Percentiles rank a stretch among this genome's conserved stretches.
Conservation (phyloP, 1,140 invertebrate species). For the Drosophila funebris region DNA sequence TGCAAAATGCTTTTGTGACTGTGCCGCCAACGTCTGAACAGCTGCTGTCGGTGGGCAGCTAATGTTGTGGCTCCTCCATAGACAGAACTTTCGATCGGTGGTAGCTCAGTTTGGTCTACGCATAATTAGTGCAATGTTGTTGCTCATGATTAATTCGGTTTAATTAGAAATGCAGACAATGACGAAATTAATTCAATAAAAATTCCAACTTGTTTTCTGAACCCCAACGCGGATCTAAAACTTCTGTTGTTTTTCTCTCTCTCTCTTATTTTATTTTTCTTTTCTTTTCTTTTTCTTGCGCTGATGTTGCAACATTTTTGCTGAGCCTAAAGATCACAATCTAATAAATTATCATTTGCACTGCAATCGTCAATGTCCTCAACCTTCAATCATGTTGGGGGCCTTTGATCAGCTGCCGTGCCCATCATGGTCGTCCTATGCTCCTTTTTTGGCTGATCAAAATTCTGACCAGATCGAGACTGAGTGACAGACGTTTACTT, state of each 20-base stretch:
- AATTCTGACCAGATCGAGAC: slow-evolving; percentile 69
- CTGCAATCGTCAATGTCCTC: slow-evolving; percentile 75
- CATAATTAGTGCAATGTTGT: slow-evolving; percentile 69
- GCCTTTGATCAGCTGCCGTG: slow-evolving; percentile 76
- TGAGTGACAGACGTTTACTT: slow-evolving; percentile 79
- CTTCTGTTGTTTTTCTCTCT: background rate
- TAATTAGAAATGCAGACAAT: slow-evolving; percentile 81
- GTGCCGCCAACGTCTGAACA: slow-evolving; percentile 51
- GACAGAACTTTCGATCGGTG: slow-evolving; percentile 9
- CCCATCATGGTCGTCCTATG: slow-evolving; percentile 6
- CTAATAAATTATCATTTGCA: slow-evolving; percentile 82
- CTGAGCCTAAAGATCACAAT: slow-evolving; percentile 66
- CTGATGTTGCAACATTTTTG: slow-evolving; percentile 44
- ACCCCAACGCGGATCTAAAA: background rate
- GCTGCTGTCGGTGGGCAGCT: slow-evolving; percentile 20
- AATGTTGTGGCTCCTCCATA: slow-evolving; percentile 15
- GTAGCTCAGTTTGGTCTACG: slow-evolving; percentile 65
- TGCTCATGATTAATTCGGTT: slow-evolving; percentile 80
- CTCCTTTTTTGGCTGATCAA: slow-evolving; percentile 71
- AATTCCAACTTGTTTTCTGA: slow-evolving; percentile 52
- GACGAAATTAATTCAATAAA: slow-evolving; percentile 80
- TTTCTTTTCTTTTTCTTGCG: too few species aligned
- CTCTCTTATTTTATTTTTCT: background rate
- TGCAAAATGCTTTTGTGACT: slow-evolving; percentile 66
- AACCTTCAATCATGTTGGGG: slow-evolving; percentile 71